These are phyloP conservation scores for Magallana gigas DNA, from an alignment of 1,140 invertebrate species.

Conservation along the genomic window DNA sequence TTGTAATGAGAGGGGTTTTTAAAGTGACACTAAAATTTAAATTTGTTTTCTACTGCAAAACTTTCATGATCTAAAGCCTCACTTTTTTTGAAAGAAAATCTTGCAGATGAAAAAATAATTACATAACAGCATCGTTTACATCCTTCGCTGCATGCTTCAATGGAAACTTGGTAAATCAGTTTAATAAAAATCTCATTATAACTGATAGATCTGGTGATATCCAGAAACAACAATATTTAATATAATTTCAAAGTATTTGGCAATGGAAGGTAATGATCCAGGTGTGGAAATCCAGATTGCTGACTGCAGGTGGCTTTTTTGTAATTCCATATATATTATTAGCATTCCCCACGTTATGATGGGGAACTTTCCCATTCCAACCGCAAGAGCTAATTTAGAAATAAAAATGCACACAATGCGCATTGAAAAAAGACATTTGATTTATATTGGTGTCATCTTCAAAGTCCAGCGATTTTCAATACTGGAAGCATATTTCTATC, in stretches of 20 bases:
- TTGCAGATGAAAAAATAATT: not conserved
- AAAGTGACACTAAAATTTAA: not conserved
- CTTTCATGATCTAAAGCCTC: not conserved
- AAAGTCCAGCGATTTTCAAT: slow-evolving; percentile 11
- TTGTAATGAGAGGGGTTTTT: slow-evolving; percentile 5
- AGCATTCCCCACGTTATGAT: not conserved
- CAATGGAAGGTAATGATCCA: not conserved
- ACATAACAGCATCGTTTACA: not conserved
- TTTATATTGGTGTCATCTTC: slow-evolving; percentile 11
- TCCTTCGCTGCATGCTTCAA: not conserved
- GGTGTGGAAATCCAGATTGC: not conserved
- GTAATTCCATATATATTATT: slow-evolving; percentile 4
- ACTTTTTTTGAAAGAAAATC: not conserved
- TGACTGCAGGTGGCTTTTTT: slow-evolving; percentile 17
- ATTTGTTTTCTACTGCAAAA: no score
- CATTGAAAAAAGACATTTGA: slow-evolving; percentile 16
- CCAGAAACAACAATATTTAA: slow-evolving; percentile 32
- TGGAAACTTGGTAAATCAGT: not conserved
- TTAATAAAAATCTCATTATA: not conserved
- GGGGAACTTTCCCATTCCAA: not conserved
- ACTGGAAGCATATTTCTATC: not conserved
- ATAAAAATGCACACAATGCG: not conserved
- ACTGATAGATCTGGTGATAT: not conserved
- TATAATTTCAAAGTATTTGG: slow-evolving; percentile 19
- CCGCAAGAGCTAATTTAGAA: not conserved